Evolutionary conservation across 2,888 invertebrate species (phyloP).

Genomic region (Melinopterus prodromus): DNA sequence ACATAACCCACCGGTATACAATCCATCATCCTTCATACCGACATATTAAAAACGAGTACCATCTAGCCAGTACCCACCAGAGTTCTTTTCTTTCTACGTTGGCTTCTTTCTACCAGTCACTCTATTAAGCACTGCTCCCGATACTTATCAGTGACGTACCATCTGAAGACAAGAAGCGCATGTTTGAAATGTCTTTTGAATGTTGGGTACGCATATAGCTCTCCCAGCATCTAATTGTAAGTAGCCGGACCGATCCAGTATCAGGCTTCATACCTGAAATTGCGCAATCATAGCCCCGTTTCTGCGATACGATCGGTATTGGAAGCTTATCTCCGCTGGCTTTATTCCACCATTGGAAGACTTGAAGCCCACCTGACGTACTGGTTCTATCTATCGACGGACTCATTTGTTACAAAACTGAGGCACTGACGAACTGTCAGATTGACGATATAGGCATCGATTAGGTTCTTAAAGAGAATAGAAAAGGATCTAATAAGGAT

Average conservation of each 20-base stretch:
- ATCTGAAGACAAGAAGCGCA: constrained; percentile 18
- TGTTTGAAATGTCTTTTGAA: not conserved
- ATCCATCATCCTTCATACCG: not conserved
- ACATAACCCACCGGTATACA: not conserved
- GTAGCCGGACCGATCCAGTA: not conserved
- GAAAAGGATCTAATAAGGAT: not conserved
- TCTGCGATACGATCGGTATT: not conserved
- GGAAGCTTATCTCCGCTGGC: not conserved
- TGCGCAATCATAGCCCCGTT: constrained; percentile 21
- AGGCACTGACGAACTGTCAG: constrained; percentile 20
- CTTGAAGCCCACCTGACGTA: not conserved
- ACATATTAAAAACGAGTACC: not conserved
- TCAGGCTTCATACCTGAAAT: constrained; percentile 6
- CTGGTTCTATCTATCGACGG: constrained; percentile 20
- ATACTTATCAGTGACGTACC: constrained; percentile 17
- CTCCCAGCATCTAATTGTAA: constrained; percentile 10
- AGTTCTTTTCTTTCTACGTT: not conserved
- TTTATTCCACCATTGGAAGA: not conserved
- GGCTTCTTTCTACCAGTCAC: not conserved
- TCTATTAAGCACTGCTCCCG: constrained; percentile 11
- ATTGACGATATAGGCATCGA: constrained; percentile 15
- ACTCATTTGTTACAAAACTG: constrained; percentile 22
- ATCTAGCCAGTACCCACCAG: not conserved
- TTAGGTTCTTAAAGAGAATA: not conserved
- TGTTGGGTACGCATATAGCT: not conserved